phyloP scores from a whole-genome alignment of 2,113 vertebrate genomes.

The Arenaria interpres region DNA sequence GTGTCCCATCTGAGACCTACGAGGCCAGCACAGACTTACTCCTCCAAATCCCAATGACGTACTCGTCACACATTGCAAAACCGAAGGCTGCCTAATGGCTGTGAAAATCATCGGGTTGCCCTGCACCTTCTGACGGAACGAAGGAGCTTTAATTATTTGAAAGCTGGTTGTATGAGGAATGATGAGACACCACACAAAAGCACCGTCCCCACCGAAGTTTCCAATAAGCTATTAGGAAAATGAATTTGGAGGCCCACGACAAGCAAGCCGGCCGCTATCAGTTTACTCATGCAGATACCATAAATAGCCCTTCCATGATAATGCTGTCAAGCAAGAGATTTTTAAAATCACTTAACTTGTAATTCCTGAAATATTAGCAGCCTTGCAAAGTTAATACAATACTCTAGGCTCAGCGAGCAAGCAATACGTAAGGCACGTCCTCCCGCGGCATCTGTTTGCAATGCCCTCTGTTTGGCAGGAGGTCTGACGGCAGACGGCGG shows the following conservation, averaged over 20 bases:
- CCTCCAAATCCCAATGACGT: not conserved
- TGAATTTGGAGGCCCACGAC: conserved; percentile 37
- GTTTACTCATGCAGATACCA: conserved; percentile 64
- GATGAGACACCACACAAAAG: conserved; percentile 31
- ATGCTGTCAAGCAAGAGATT: not conserved
- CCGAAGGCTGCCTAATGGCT: not conserved
- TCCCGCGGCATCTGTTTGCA: conserved; percentile 36
- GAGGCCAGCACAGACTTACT: not conserved
- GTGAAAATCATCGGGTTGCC: not conserved
- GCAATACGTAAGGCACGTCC: conserved; percentile 43
- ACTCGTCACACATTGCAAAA: not conserved
- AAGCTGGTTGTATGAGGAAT: conserved; percentile 26
- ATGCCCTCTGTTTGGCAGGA: conserved; percentile 49
- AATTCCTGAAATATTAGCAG: conserved; percentile 66
- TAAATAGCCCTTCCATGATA: conserved; percentile 57
- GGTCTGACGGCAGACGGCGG: conserved; percentile 22
- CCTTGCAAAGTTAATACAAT: conserved; percentile 64
- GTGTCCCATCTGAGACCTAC: not conserved
- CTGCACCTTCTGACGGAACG: not conserved
- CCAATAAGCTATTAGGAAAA: conserved; percentile 66
- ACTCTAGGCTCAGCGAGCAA: conserved; percentile 58
- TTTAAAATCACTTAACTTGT: conserved; percentile 63
- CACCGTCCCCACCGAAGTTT: conserved; percentile 29
- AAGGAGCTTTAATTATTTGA: conserved; percentile 36
- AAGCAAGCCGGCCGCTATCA: conserved; percentile 44